Evolutionary conservation across 2,888 invertebrate species (phyloP).

Genomic region (Scelioninae gen. 1): DNA sequence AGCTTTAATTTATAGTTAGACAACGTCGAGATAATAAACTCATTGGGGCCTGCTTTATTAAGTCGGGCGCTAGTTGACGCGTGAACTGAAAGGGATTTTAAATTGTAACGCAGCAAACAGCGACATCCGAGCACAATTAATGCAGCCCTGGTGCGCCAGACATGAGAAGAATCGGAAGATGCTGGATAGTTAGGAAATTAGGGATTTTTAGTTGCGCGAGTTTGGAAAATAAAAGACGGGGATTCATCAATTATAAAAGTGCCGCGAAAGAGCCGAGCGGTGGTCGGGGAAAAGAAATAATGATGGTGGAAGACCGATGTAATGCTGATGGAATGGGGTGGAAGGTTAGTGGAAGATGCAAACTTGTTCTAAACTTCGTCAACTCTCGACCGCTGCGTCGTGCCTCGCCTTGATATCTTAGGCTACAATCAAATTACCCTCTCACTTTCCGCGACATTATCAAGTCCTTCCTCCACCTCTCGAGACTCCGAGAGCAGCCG

Average conservation of each 20-base stretch:
- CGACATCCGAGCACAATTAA: slow-evolving; percentile 28
- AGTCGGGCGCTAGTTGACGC: slow-evolving; percentile 20
- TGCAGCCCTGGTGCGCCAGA: neutral
- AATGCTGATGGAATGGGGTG: slow-evolving; percentile 58
- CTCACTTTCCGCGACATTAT: slow-evolving; percentile 82
- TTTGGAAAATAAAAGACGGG: slow-evolving; percentile 11
- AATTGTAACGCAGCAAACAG: slow-evolving; percentile 35
- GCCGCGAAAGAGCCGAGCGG: slow-evolving; percentile 12
- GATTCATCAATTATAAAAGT: slow-evolving; percentile 52
- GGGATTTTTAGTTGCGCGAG: neutral
- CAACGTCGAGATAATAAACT: slow-evolving; percentile 26
- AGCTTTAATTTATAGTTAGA: slow-evolving; percentile 34
- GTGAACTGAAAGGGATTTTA: slow-evolving; percentile 22
- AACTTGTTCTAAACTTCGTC: slow-evolving; percentile 80
- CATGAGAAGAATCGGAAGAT: slow-evolving; percentile 12
- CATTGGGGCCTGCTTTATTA: slow-evolving; percentile 12
- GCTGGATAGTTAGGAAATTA: slow-evolving; percentile 11
- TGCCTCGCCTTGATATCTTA: slow-evolving; percentile 78
- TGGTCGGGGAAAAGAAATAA: slow-evolving; percentile 31
- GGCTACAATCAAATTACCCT: slow-evolving; percentile 81
- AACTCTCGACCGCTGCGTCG: slow-evolving; percentile 66
- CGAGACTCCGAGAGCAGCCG: neutral
- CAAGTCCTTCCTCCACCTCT: slow-evolving; percentile 71
- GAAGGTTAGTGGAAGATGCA: slow-evolving; percentile 66
- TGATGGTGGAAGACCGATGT: slow-evolving; percentile 52